Evolutionary conservation across 2,888 invertebrate species (phyloP).

Genomic region (Platynereis dumerilii): DNA sequence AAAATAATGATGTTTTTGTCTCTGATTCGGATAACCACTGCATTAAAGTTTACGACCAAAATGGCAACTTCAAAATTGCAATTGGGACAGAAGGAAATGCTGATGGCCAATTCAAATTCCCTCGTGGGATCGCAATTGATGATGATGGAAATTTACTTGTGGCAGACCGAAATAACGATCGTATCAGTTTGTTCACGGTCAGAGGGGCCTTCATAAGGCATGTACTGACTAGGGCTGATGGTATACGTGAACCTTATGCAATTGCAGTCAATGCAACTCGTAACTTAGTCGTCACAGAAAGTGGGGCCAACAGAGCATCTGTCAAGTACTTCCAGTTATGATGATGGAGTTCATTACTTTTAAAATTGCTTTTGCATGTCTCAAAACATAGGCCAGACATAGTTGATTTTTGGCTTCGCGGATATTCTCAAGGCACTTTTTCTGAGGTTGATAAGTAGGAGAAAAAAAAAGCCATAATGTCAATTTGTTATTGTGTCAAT

Average conservation of each 20-base stretch:
- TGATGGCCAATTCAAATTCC: constrained; percentile 38
- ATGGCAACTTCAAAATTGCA: constrained; percentile 31
- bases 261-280: constrained; percentile 30
- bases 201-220: constrained; percentile 37
- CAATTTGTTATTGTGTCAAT: no score
- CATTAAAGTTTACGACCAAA: constrained; percentile 36
- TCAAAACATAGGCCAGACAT: no score
- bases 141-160: constrained; percentile 38
- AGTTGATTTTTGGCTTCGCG: no score
- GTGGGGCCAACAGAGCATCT: constrained; percentile 30
- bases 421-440: no score
- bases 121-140: constrained; percentile 36
- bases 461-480: no score
- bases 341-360: neutral
- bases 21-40: constrained; percentile 42
- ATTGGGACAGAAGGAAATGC: constrained; percentile 35
- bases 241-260: constrained; percentile 36
- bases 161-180: constrained; percentile 39
- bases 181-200: constrained; percentile 33
- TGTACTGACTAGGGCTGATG: constrained; percentile 35
- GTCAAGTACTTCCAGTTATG: constrained; percentile 36
- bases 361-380: no score
- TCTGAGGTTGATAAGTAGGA: no score
- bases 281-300: constrained; percentile 40
- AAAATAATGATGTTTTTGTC: constrained; percentile 39